Evolutionary conservation across 2,797 vertebrate genomes (phyloP).

Genomic region (Vespertilio murinus): DNA sequence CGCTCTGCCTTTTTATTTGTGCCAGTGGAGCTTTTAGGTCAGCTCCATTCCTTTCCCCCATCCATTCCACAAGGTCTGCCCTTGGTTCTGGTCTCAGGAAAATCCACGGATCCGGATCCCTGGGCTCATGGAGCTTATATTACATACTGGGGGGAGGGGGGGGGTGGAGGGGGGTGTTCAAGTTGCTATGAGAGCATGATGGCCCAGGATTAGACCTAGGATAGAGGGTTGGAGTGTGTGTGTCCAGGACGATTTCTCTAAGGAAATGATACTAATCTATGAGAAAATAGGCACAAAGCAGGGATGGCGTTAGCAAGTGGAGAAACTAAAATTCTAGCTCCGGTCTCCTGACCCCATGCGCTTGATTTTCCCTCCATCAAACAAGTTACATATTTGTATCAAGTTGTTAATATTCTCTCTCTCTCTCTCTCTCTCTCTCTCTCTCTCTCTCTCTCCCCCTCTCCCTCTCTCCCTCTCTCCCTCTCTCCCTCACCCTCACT

Average conservation of each 20-base stretch:
- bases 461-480: not conserved
- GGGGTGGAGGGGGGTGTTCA: not conserved
- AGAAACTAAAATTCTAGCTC: not conserved
- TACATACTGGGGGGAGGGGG: not conserved
- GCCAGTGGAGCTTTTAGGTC: not conserved
- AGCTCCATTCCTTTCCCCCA: not conserved
- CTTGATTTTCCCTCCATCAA: conserved; percentile 27
- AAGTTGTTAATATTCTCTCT: not conserved
- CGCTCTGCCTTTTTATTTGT: not conserved
- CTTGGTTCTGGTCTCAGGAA: not conserved
- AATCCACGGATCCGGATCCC: not conserved
- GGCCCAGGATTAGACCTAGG: not conserved
- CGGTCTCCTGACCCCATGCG: not conserved
- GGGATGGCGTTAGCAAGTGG: not conserved
- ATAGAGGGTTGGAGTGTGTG: not conserved
- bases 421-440: too few relatives aligned
- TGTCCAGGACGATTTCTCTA: not conserved
- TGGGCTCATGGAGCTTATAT: not conserved
- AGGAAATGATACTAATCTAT: not conserved
- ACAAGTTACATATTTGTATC: conserved; percentile 12
- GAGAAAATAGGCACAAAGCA: not conserved
- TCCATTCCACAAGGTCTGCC: not conserved
- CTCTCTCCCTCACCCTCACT: not conserved
- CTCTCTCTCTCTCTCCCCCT: not conserved
- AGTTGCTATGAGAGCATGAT: not conserved